Conservation (phyloP, 2,113 vertebrate species). For the Burhinus bistriatus region DNA sequence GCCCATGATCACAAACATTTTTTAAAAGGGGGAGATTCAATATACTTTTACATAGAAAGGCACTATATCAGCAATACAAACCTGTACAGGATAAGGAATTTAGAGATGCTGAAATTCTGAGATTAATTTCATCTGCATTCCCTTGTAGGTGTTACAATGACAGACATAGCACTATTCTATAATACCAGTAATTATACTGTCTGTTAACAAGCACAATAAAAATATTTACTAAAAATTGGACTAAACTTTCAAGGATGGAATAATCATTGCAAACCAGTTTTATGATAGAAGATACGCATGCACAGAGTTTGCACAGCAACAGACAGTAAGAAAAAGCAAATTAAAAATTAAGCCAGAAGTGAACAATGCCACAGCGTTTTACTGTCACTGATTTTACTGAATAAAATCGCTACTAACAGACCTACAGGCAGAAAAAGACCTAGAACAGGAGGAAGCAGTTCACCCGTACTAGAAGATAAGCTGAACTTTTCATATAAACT, state of each 20-base stretch:
- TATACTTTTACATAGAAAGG: not conserved
- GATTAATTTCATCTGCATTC: not conserved
- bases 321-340: not conserved
- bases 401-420: not conserved
- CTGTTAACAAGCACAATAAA: not conserved
- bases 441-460: constrained; percentile 10
- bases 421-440: not conserved
- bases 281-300: rapidly evolving
- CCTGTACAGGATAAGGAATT: not conserved
- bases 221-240: not conserved
- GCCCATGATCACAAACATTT: not conserved
- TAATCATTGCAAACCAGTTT: not conserved
- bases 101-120: not conserved
- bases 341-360: not conserved
- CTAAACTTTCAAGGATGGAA: not conserved
- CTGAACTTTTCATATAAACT: constrained; percentile 1
- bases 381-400: not conserved
- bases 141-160: not conserved
- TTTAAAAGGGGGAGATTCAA: not conserved
- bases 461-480: not conserved
- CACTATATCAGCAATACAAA: not conserved
- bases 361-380: not conserved
- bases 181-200: not conserved
- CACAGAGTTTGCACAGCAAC: not conserved
- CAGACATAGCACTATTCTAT: not conserved